Base-by-base conservation (phyloP, 2,888 invertebrate genomes). In the Aelia acuminata region DNA sequence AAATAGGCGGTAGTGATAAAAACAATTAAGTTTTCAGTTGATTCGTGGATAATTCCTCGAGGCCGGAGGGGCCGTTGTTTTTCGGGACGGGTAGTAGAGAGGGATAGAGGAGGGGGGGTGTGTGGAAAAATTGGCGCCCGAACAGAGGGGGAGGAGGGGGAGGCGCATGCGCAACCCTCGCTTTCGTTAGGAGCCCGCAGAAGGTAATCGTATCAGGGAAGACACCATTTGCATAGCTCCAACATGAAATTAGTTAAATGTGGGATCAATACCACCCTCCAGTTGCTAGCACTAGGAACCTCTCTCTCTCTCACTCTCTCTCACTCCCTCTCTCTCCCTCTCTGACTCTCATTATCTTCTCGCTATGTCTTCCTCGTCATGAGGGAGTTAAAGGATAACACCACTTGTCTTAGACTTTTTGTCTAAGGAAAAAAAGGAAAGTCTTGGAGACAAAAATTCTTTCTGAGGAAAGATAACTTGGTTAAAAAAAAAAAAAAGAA, bases 241-340 rank as follows among this genome's bases (percentile, higher is more conserved):
- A 80, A 88, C 89, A 87, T 87, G 75, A 89, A 87, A 87, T 87
- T 89, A 89, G 87, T 88, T 89, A 87, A 87, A 87, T 84, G 88
- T 87, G 53, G 50, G 87, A 89, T 85, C 89, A 87, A 88, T 89
- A 89, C 89, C 39, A n/a, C n/a, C 86, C 43, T n/a, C 87, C 80
- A 48, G 47, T 47, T 48, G 75, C 80, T 80, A 80, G 80, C 84
- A 70, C 85, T 85, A 50, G 53, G 39, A 50, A 11, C 10, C 80
- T 80, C 80, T 84, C 84, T 80, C 80, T 22, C 80, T 1, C 43
- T 43, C 80, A 4, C 84, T 80, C 80, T 22, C 80, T 1, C 43
- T 43, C 80, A 4, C 80, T n/a, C n/a, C 10, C 80, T 80, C 80
- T 84, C 84, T 80, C 80, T 22, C 80, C 0, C 43, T 43, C n/a